Conservation (phyloP, 2,113 vertebrate genomes). For the mouse (Mus musculus) region GRCm39 chr10:50127001-50127500, state of each 20-base stretch:
- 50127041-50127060: background rate
- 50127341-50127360: slow-evolving; percentile 79
- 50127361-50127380: slow-evolving; percentile 63
- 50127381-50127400: slow-evolving; percentile 72
- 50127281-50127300: slow-evolving; percentile 49
- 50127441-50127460: slow-evolving; percentile 48
- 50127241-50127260: slow-evolving; percentile 47
- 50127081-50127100: background rate
- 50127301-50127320: slow-evolving; percentile 54
- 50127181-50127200: slow-evolving; percentile 39
- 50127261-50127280: slow-evolving; percentile 30
- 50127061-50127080: slow-evolving; percentile 37
- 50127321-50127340: slow-evolving; percentile 68
- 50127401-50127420: slow-evolving; percentile 30
- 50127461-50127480: slow-evolving; percentile 70
- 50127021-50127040: background rate
- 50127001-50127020: background rate
- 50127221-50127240: background rate
- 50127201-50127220: slow-evolving; percentile 12
- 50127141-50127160: slow-evolving; percentile 26
- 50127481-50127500: slow-evolving; percentile 62
- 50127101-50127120: slow-evolving; percentile 27
- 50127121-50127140: slow-evolving; percentile 9
- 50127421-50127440: slow-evolving; percentile 68
- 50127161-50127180: slow-evolving; percentile 2